A percentile compares a stretch with the other conserved stretches of the same genome.
These are phyloP conservation scores for Leptodactylus fallax DNA, from an alignment of 2,797 vertebrate genomes.

Conservation along the genomic window DNA sequence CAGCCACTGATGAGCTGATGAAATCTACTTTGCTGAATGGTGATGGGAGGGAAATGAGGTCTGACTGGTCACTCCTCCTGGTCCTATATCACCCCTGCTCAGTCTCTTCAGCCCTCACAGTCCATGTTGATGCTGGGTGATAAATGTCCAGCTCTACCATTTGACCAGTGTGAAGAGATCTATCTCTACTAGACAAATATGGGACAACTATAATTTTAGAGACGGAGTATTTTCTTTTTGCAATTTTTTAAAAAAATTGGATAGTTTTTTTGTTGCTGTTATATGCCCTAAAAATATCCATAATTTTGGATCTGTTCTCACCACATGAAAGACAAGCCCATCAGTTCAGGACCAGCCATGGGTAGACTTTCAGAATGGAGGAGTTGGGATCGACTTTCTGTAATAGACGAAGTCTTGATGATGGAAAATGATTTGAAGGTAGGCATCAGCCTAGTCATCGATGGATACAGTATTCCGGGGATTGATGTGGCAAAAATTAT, in stretches of 20 bases:
- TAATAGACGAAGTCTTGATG: slow-evolving; percentile 68
- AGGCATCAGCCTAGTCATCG: background rate
- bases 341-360: slow-evolving; percentile 75
- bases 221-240: no score
- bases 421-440: slow-evolving; percentile 42
- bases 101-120: slow-evolving; percentile 1
- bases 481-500: background rate
- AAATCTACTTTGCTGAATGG: slow-evolving; percentile 65
- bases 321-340: slow-evolving; percentile 39
- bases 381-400: slow-evolving; percentile 76
- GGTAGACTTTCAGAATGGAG: slow-evolving; percentile 75
- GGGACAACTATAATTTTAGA: background rate
- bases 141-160: background rate
- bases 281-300: no score
- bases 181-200: background rate
- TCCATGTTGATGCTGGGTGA: background rate
- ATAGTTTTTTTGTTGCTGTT: background rate
- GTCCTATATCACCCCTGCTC: slow-evolving; percentile 63
- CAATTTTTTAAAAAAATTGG: background rate
- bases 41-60: slow-evolving; percentile 67
- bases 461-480: background rate
- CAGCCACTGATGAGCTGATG: slow-evolving; percentile 65
- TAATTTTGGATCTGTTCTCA: background rate
- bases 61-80: slow-evolving; percentile 68
- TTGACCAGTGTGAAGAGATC: background rate